Base-by-base conservation (phyloP, 2,797 vertebrate species). In the Argya squamiceps region DNA sequence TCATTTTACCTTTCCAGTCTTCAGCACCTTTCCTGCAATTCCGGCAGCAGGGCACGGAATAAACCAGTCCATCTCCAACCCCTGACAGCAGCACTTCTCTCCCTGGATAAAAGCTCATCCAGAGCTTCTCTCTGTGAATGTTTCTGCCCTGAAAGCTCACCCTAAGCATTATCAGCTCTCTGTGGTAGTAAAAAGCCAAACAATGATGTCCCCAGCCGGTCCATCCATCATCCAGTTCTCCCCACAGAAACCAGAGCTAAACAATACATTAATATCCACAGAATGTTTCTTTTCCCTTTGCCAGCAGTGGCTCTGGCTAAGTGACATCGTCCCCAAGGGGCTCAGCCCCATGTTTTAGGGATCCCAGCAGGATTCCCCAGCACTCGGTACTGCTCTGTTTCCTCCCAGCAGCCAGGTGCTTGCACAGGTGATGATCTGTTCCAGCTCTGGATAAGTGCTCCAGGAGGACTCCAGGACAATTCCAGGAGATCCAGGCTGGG, bases 21-120 rank as follows among this genome's bases (percentile, higher is more conserved):
- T 24, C 24, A 43, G 44, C 46, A 26, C 6, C 55, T 69, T 50
- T 36, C 37, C 64, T 81, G 36, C 44, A 30, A 50, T 30, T 50
- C 64, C 0, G 0, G 36, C 78, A 69, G 64, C 36, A 50, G 78
- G 16, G 55, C 55, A 60, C 0, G 0, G 37, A 23, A 30, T 21
- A 24, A 81, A 30, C 32, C 44, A 4, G 8, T 24, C 16, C 65
- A 4, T 30, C 36, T 69, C 12, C 64, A 43, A 3, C 16, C 24
- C 15, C 32, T 50, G 36, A 16, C 37, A 36, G 78, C 65, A 81
- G 55, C 78, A 21, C 55, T 69, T 13, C 55, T 14, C 13, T 43
- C 37, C 32, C 37, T 36, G 65, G 32, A 70, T 20, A 21, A 50
- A 69, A 43, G 46, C 46, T 69, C 13, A 2, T 17, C 37, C 65